A percentile compares a stretch with the other conserved stretches of the same genome.
Conservation (phyloP, 2,113 vertebrate species). For the Tichodroma muraria region DNA sequence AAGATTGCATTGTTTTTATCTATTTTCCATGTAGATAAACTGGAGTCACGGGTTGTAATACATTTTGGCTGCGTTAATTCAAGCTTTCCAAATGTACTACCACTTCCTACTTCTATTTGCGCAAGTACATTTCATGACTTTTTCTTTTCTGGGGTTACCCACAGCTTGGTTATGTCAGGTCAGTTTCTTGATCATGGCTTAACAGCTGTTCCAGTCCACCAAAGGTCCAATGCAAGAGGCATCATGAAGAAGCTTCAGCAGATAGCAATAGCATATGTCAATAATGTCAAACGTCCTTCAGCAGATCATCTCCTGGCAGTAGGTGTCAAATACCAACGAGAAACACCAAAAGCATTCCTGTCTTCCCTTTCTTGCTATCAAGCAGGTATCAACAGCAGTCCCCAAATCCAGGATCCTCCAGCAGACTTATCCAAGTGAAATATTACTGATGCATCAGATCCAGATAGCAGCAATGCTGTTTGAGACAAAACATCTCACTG, state of each 20-base stretch:
- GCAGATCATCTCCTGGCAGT: background rate
- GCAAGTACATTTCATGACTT: background rate
- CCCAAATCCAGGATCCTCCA: background rate
- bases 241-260: background rate
- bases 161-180: background rate
- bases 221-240: background rate
- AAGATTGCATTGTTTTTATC: background rate
- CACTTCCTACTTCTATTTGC: background rate
- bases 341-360: background rate
- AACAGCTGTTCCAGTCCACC: background rate
- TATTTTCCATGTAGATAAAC: background rate
- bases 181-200: background rate
- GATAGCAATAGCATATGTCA: background rate
- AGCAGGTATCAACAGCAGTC: background rate
- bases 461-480: background rate
- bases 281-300: background rate
- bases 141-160: background rate
- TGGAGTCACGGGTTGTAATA: background rate
- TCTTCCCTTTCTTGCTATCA: background rate
- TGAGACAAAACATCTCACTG: background rate
- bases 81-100: background rate
- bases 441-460: background rate
- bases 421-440: background rate
- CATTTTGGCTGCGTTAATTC: background rate
- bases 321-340: background rate